Conservation (phyloP, 2,888 invertebrate species). For the Caenorhabditis virilis region DNA sequence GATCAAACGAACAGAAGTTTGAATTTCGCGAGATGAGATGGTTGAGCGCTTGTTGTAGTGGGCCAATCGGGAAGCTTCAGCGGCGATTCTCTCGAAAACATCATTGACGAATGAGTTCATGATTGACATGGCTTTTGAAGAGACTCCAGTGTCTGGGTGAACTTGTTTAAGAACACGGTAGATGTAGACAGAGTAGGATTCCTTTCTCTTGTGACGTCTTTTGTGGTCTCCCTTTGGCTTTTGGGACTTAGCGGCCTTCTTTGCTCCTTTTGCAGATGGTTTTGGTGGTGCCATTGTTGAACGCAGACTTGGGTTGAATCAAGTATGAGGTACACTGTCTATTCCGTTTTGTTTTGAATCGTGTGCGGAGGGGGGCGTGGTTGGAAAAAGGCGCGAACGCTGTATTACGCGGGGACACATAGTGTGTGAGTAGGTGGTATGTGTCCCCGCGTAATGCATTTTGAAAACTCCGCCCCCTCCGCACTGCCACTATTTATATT, state of each 20-base stretch:
- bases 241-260: constrained; percentile 64
- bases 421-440: too few relatives aligned
- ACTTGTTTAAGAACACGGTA: constrained; percentile 75
- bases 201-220: constrained; percentile 59
- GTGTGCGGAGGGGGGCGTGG: too few relatives aligned
- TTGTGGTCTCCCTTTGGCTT: constrained; percentile 66
- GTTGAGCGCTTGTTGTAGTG: constrained; percentile 76
- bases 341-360: too few relatives aligned
- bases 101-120: constrained; percentile 81
- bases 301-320: too few relatives aligned
- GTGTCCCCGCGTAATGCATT: too few relatives aligned
- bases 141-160: constrained; percentile 76
- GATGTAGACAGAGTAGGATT: constrained; percentile 71
- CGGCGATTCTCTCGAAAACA: constrained; percentile 78
- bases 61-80: constrained; percentile 73
- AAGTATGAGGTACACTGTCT: too few relatives aligned
- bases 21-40: constrained; percentile 77
- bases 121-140: constrained; percentile 76
- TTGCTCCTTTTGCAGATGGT: constrained; percentile 66
- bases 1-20: constrained; percentile 69
- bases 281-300: too few relatives aligned
- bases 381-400: too few relatives aligned
- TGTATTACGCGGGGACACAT: too few relatives aligned
- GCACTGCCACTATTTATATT: neutral
- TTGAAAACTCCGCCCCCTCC: neutral